These are phyloP conservation scores for Hafferia zeledoni DNA, from an alignment of 2,797 vertebrate genomes.

Conservation along the genomic window DNA sequence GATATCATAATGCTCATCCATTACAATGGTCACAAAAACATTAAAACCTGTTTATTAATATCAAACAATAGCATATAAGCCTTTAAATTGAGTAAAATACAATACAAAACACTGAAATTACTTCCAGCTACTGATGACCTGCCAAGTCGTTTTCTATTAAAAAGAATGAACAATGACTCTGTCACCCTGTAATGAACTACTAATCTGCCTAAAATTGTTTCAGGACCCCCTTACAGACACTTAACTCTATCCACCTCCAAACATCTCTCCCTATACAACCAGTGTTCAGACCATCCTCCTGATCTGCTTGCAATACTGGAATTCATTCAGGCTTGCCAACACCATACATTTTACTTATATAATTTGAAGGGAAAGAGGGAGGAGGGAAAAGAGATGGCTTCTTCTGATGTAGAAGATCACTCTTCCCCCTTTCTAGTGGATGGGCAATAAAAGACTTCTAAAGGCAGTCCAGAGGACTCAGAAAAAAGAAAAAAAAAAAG, in stretches of 20 bases:
- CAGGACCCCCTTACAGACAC: not conserved
- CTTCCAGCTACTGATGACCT: not conserved
- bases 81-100: not conserved
- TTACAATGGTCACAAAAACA: not conserved
- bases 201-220: conserved; percentile 28
- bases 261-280: not conserved
- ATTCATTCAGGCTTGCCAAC: not conserved
- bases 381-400: not conserved
- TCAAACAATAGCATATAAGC: not conserved
- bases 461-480: not conserved
- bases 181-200: not conserved
- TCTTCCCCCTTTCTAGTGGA: conserved; percentile 3
- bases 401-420: conserved; percentile 7
- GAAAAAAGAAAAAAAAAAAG: not conserved
- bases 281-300: not conserved
- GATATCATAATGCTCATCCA: not conserved
- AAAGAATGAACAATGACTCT: not conserved
- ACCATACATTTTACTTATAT: conserved; percentile 33
- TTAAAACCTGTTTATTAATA: not conserved
- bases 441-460: conserved; percentile 27
- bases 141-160: not conserved
- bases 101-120: not conserved
- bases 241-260: not conserved
- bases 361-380: conserved; percentile 12
- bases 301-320: conserved; percentile 18